Base-by-base conservation (phyloP, 2,888 invertebrate genomes). In the Autographa pulchrina region DNA sequence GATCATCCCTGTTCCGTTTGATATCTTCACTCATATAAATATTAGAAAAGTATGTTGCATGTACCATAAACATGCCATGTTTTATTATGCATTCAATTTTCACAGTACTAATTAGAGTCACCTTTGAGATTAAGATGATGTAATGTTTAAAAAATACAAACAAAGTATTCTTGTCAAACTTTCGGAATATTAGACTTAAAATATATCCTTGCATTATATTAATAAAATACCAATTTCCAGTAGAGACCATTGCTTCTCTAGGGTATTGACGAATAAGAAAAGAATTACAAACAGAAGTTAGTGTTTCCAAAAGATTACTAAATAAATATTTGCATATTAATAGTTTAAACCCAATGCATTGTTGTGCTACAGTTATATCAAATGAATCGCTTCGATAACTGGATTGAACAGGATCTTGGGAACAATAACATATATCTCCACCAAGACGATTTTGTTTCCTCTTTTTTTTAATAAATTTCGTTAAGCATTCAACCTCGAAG, bases 201-300 rank as follows among this genome's bases (percentile, higher is more conserved):
- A 87, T 67, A 70, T 84, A 84, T 32, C 88, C 90, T 71, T 90
- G 89, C 11, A 71, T 68, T 48, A 86, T 69, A 69, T 86, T 85
- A 43, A 60, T 77, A 59, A 90, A 81, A 73, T 87, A 73, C 91
- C 91, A 91, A 56, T 80, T 77, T 18, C 75, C 66, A 35, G 74
- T 65, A 43, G 38, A 73, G 35, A 78, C 65, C 9, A 82, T 74
- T 18, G 80, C 74, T 32, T 71, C 71, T 25, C 74, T 77, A 9
- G 73, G 75, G 1, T 59, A 65, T 48, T 76, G 72, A 59, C 43
- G 59, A 25, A 20, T 11, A 31, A 62, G 72, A 43, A 54, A 35
- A 16, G 32, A 32, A 54, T 64, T 68, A 62, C 65, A 59, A n/a
- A 68, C 48, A 25, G 43, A 61, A 63, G 31, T 43, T 31, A 72